These are phyloP conservation scores for Meta bourneti DNA, from an alignment of 2,888 invertebrate genomes.

Conservation along the genomic window DNA sequence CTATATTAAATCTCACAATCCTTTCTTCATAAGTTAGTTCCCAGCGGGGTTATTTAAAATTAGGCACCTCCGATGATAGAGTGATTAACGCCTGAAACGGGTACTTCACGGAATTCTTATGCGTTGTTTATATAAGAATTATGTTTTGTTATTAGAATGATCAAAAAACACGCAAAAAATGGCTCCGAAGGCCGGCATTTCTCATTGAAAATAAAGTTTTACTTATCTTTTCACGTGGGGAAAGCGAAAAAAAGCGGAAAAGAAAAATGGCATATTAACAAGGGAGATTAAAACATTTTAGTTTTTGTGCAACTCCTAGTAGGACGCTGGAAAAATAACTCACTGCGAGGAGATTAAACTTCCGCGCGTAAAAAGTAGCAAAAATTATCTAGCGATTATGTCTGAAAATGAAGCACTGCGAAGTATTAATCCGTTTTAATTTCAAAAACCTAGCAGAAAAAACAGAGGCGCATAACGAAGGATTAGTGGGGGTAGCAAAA, in stretches of 20 bases:
- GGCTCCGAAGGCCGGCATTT: slow-evolving; percentile 31
- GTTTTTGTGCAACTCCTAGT: slow-evolving; percentile 71
- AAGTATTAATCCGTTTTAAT: slow-evolving; percentile 76
- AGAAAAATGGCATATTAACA: slow-evolving; percentile 70
- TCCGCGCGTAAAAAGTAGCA: slow-evolving; percentile 59
- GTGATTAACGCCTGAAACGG: slow-evolving; percentile 31
- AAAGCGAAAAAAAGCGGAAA: slow-evolving; percentile 4
- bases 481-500: slow-evolving; percentile 69
- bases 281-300: slow-evolving; percentile 73
- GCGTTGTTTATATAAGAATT: slow-evolving; percentile 62
- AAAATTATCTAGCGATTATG: slow-evolving; percentile 76
- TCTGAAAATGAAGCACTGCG: slow-evolving; percentile 70
- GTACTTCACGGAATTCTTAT: background rate
- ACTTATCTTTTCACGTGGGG: slow-evolving; percentile 47
- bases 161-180: slow-evolving; percentile 52
- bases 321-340: slow-evolving; percentile 70
- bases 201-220: slow-evolving; percentile 68
- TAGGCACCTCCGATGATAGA: background rate
- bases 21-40: slow-evolving; percentile 24
- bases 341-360: slow-evolving; percentile 68
- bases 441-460: slow-evolving; percentile 72
- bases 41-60: slow-evolving; percentile 33
- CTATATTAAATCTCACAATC: slow-evolving; percentile 37
- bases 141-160: slow-evolving; percentile 63
- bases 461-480: slow-evolving; percentile 66